phyloP scores from a whole-genome alignment of 1,140 invertebrate genomes.

The Portunus trituberculatus region DNA sequence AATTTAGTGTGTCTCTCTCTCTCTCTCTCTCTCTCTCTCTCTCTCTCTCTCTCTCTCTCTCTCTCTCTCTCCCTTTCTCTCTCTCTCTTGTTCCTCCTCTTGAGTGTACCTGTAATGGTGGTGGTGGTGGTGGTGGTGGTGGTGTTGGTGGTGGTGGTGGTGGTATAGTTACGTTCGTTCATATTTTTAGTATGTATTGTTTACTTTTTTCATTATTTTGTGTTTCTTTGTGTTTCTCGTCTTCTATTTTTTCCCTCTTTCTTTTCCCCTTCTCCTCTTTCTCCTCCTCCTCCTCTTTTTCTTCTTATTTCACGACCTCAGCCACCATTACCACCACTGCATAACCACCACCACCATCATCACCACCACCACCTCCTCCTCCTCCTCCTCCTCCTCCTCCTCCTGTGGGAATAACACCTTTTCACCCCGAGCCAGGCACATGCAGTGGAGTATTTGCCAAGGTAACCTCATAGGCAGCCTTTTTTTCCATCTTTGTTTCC shows the following conservation, averaged over 20 bases:
- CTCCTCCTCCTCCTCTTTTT: not conserved
- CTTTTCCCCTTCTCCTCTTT: not conserved
- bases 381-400: constrained; percentile 5
- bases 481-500: not conserved
- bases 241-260: not conserved
- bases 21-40: too few relatives aligned
- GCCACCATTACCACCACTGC: not conserved
- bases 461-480: not conserved
- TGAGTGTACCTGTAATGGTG: not conserved
- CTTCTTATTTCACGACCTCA: not conserved
- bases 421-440: not conserved
- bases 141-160: not conserved
- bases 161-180: not conserved
- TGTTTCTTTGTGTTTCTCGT: not conserved
- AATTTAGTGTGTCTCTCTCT: not conserved
- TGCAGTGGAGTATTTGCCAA: not conserved
- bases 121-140: not conserved
- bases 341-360: not conserved
- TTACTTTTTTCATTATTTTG: not conserved
- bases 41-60: too few relatives aligned
- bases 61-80: too few relatives aligned
- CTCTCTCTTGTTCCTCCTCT: too few relatives aligned
- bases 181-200: not conserved
- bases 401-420: not conserved
- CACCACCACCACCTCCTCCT: not conserved